Evolutionary conservation across 2,888 invertebrate genomes (phyloP).

Genomic region (Drosophila nigricruria): DNA sequence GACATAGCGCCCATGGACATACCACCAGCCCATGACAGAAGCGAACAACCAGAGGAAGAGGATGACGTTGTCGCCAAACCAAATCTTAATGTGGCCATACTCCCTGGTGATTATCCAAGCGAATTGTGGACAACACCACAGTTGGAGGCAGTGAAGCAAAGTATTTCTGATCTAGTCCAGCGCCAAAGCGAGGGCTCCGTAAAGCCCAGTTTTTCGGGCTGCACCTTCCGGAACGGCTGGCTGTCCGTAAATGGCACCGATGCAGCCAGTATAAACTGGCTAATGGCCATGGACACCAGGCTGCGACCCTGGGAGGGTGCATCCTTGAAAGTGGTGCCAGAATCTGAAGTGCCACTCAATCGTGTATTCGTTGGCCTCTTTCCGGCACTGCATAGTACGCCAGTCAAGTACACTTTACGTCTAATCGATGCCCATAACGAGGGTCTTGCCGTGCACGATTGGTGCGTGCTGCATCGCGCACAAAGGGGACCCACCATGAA

Average conservation of each 20-base stretch:
- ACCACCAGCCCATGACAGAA: background rate
- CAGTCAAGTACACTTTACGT: constrained; percentile 28
- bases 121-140: constrained; percentile 32
- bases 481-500: constrained; percentile 30
- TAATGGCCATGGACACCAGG: constrained; percentile 33
- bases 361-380: constrained; percentile 30
- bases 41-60: background rate
- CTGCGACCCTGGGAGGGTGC: constrained; percentile 40
- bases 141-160: constrained; percentile 32
- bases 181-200: constrained; percentile 4
- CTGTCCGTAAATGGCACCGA: constrained; percentile 26
- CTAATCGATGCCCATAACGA: constrained; percentile 29
- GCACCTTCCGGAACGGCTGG: constrained; percentile 31
- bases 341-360: constrained; percentile 27
- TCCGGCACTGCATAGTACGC: constrained; percentile 19
- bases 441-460: constrained; percentile 24
- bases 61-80: background rate
- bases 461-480: constrained; percentile 22
- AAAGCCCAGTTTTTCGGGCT: constrained; percentile 26
- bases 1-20: no score
- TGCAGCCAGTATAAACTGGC: constrained; percentile 30
- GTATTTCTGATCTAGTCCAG: constrained; percentile 30
- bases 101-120: constrained; percentile 37
- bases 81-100: constrained; percentile 24
- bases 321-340: constrained; percentile 28